These are phyloP conservation scores for Catonia carolina DNA, from an alignment of 2,888 invertebrate genomes.

Conservation along the genomic window DNA sequence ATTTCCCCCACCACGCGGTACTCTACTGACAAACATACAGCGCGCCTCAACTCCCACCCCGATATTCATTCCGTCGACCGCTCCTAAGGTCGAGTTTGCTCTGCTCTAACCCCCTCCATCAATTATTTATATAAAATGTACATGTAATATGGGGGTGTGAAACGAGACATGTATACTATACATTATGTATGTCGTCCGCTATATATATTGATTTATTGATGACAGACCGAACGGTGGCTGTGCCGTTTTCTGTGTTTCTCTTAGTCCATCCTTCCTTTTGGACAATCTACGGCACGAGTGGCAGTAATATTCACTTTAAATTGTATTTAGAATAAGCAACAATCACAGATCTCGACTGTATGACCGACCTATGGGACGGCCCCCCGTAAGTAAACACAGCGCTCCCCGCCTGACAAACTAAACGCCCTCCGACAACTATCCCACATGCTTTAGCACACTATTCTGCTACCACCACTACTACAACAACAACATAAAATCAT, in stretches of 20 bases:
- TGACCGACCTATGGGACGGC: background rate
- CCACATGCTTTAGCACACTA: too few species aligned
- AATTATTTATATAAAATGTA: conserved; percentile 41
- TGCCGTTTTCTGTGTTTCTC: too few species aligned
- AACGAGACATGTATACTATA: conserved; percentile 38
- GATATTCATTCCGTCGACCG: conserved; percentile 22
- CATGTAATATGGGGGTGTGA: conserved; percentile 40
- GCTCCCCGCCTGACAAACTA: background rate
- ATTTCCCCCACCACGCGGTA: background rate
- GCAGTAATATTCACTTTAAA: too few species aligned
- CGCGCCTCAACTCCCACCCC: conserved; percentile 22
- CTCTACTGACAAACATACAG: conserved; percentile 1
- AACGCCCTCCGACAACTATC: too few species aligned
- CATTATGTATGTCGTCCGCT: conserved; percentile 36
- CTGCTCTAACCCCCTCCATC: conserved; percentile 28
- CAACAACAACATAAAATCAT: too few species aligned
- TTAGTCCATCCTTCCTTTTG: too few species aligned
- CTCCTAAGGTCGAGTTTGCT: conserved; percentile 30
- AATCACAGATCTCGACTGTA: conserved; percentile 9
- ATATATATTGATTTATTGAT: conserved; percentile 37
- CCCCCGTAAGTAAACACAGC: background rate
- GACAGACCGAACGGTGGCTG: conserved; percentile 34
- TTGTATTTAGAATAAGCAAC: conserved; percentile 17
- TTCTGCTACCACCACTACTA: too few species aligned
- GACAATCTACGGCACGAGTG: too few species aligned